Base-by-base conservation (phyloP, 2,888 invertebrate species). In the Abrostola tripartita region DNA sequence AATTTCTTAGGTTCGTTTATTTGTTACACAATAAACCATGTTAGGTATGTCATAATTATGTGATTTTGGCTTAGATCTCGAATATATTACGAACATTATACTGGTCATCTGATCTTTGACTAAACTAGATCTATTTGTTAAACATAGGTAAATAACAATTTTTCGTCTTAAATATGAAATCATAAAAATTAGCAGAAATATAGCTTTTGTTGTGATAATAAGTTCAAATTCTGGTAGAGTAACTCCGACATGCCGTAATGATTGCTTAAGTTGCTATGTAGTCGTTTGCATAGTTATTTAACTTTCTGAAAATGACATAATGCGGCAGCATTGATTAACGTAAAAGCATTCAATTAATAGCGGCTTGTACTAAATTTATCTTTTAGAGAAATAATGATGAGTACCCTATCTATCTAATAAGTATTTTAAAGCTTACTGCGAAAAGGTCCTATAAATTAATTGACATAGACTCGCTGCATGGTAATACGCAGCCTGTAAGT, bases 351-450 rank as follows among this genome's bases (percentile, higher is more conserved):
- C 41, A 38, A 65, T 49, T 65, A 60, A 62, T 63, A 50, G 63
- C 52, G 42, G 66, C 69, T 77, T 77, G 37, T 64, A 74, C 63
- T 73, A 77, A 74, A 65, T 51, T 41, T 52, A 59, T 71, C 5
- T 63, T 60, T 47, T 42, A 40, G n/a, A 54, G 0, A 47, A 54
- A 42, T 53, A 38, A 8, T 47, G 14, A 61, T 36, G n/a, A 49
- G 8, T 49, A n/a, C 37, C 44, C 12, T 52, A 50, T 11, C 35
- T 56, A 55, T 63, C n/a, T 47, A 50, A 68, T 47, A 53, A 37
- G 12, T 60, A 37, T 65, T 14, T 51, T 36, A 54, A 57, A 55
- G 52, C 59, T 65, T 65, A 35, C 42, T 60, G 60, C 10, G 10
- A 58, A 70, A 24, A 40, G 66, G 65, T 61, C 58, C 56, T 42